A percentile compares a stretch with the other conserved stretches of the same genome.
Evolutionary conservation across 1,140 invertebrate genomes (phyloP).

Genomic region (Pinna nobilis): DNA sequence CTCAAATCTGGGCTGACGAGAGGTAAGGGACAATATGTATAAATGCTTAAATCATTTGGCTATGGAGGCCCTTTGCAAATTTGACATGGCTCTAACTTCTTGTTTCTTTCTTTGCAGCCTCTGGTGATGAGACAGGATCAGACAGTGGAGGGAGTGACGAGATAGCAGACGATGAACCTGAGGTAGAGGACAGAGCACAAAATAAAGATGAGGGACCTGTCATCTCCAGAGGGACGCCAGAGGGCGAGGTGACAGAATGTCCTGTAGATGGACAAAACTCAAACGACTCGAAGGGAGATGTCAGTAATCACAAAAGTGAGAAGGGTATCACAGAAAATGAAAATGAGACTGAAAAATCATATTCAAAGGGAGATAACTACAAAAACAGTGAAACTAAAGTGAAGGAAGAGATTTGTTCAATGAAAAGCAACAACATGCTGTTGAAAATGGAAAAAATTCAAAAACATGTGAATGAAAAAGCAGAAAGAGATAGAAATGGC

Average conservation of each 20-base stretch:
- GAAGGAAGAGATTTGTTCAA: background rate
- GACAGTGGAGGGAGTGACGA: slow-evolving; percentile 22
- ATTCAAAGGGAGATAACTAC: background rate
- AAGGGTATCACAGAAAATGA: background rate
- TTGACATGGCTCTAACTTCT: background rate
- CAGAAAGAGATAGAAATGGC: slow-evolving; percentile 18
- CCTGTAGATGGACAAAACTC: no score
- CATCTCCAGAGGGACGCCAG: no score
- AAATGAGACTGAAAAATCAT: background rate
- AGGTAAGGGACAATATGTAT: no score
- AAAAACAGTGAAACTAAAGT: background rate
- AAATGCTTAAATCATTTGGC: no score
- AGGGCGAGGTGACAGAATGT: no score
- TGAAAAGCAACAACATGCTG: background rate
- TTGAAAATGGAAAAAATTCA: background rate
- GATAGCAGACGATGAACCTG: slow-evolving; percentile 8
- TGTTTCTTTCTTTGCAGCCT: slow-evolving; percentile 18
- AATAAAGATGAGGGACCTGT: background rate
- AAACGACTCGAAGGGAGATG: no score
- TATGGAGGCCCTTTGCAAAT: no score
- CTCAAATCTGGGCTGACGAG: no score
- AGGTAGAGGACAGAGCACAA: background rate
- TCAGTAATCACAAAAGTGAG: background rate
- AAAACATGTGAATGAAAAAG: slow-evolving; percentile 8
- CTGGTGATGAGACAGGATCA: slow-evolving; percentile 13